phyloP scores from a whole-genome alignment of 53 echinoderm and acorn worm genomes.

The Henricia sp. region DNA sequence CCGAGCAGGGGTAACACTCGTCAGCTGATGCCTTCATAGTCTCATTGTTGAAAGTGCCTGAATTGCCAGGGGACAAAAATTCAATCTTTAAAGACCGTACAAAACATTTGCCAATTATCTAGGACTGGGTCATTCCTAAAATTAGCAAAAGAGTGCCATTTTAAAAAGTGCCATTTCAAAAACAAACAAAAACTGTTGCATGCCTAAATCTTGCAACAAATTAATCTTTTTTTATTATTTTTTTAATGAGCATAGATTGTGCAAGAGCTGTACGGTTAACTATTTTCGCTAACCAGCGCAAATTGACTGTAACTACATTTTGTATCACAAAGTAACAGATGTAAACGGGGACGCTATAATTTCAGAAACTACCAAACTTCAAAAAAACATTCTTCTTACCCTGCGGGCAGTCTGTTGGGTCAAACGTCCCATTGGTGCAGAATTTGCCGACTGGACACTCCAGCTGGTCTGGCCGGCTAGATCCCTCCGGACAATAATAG shows the following conservation, averaged over 20 bases:
- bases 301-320: too few relatives aligned
- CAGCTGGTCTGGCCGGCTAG: conserved; percentile 71
- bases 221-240: too few relatives aligned
- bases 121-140: too few relatives aligned
- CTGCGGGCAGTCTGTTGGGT: conserved; percentile 87
- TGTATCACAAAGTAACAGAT: too few relatives aligned
- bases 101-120: too few relatives aligned
- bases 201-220: too few relatives aligned
- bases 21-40: conserved; percentile 77
- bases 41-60: conserved; percentile 93
- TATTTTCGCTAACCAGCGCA: too few relatives aligned
- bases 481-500: conserved; percentile 95
- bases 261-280: too few relatives aligned
- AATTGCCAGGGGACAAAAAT: background rate
- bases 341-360: background rate
- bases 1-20: conserved; percentile 90
- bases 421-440: conserved; percentile 98
- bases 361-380: background rate
- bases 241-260: too few relatives aligned
- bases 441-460: conserved; percentile 88
- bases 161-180: background rate
- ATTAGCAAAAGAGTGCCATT: background rate
- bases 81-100: too few relatives aligned
- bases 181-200: too few relatives aligned
- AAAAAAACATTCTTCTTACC: conserved; percentile 72